Base-by-base conservation (phyloP, 2,113 vertebrate genomes). In the Macquaria ambigua region DNA sequence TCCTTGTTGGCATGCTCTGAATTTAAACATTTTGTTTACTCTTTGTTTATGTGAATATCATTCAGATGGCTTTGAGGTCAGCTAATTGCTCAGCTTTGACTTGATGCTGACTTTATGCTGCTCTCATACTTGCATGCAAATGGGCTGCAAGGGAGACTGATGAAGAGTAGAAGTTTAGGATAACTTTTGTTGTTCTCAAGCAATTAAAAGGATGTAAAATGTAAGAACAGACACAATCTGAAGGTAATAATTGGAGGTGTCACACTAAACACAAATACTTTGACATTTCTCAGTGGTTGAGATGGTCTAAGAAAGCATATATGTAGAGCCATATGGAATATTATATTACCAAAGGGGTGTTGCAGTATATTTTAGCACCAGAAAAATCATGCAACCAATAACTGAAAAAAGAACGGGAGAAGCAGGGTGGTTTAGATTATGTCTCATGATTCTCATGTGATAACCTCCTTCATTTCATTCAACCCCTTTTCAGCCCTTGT, bases 111-210 rank as follows among this genome's bases (percentile, higher is more conserved):
- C 56, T 63, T 41, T 23, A 46, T 46, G 64, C 28, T 64, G 66
- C 53, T 58, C 23, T 80, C 21, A 21, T 74, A 48, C 34, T 39
- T 68, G 64, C 82, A 80, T 84, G 68, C 71, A 90, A 87, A 90
- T 78, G 8, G 20, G 25, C 23, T 83, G 37, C 53, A n/a, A 46
- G 46, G 1, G 25, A 43, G 50, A 83, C 25, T 78, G 69, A 87
- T 74, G 50, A 77, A 1, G 14, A 80, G 31, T 3, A 59, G 21
- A 79, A 83, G 82, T 88, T 84, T 20, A 16, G 66, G 2, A 37
- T 7, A 50, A 82, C 63, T 85, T 77, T 58, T 67, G 61, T 68
- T 62, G 58, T 63, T 86, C 6, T 20, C 20, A 3, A 50, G 34
- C 62, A 48, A 69, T 55, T 56, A 37, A 69, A 68, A 28, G 59